A percentile compares a stretch with the other conserved stretches of the same genome.
These are phyloP conservation scores for Willowsia nigromaculata DNA, from an alignment of 2,888 invertebrate genomes.

Conservation along the genomic window DNA sequence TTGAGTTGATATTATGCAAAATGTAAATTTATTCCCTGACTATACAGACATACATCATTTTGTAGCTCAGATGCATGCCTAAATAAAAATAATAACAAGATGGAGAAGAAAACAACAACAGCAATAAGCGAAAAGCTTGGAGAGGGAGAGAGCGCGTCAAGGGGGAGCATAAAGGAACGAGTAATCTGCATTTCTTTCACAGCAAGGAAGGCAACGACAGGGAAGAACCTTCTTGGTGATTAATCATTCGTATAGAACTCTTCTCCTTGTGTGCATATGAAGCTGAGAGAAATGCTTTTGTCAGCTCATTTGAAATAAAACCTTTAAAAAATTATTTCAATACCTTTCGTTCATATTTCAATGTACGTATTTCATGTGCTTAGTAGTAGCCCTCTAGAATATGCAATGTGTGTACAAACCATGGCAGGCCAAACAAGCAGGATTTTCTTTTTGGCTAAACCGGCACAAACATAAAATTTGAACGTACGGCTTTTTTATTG, in stretches of 20 bases:
- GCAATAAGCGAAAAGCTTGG: background rate
- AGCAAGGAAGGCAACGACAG: constrained; percentile 53
- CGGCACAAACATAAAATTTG: constrained; percentile 23
- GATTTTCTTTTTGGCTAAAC: constrained; percentile 25
- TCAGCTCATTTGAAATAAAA: constrained; percentile 60
- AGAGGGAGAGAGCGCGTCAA: constrained; percentile 27
- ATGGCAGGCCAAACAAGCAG: background rate
- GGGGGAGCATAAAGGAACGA: constrained; percentile 47
- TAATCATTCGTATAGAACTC: constrained; percentile 47
- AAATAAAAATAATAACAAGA: constrained; percentile 41
- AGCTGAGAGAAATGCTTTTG: constrained; percentile 53
- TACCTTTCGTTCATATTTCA: constrained; percentile 33
- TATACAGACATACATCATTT: constrained; percentile 50
- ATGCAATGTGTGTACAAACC: background rate
- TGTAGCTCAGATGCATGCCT: constrained; percentile 29
- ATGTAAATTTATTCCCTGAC: constrained; percentile 41
- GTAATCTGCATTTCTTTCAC: constrained; percentile 56
- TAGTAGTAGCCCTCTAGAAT: no score
- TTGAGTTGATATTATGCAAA: constrained; percentile 47
- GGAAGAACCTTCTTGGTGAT: constrained; percentile 54
- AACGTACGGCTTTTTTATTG: constrained; percentile 26
- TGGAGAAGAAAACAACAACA: constrained; percentile 24
- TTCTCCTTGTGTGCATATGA: background rate
- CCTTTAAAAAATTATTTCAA: constrained; percentile 34
- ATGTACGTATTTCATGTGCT: background rate